Base-by-base conservation (phyloP, 2,888 invertebrate genomes). In the Fissipunctia ypsillon region DNA sequence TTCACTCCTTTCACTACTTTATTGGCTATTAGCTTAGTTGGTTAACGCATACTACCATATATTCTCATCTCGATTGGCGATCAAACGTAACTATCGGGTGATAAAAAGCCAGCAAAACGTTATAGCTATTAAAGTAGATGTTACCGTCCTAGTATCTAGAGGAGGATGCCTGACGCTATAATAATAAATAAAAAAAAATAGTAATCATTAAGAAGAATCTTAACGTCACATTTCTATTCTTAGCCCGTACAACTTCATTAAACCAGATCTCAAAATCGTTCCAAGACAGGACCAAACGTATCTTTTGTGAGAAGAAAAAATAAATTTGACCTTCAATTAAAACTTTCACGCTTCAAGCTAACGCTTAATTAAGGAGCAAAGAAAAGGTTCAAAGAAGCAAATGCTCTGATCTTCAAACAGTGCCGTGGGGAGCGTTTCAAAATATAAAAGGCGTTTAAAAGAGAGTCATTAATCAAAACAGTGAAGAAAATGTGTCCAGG, bases 401-500 rank as follows among this genome's bases (percentile, higher is more conserved):
- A 88, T 84, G 74, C 83, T 83, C 67, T 77, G 83, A 87, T 84
- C 84, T 78, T 88, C 86, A 82, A 84, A 80, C 73, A 81, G 80
- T 80, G 65, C 82, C 69, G 57, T 70, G n/a, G 82, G 80, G 81
- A 83, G 35, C 66, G 52, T 80, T 83, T 81, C 66, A 80, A 84
- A 83, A 83, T 73, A 87, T 84, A 88, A 87, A 90, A 88, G 85
- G 80, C 81, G 77, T 84, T 83, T 85, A 83, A 83, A 81, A 77
- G 67, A 70, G 76, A 79, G 76, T 82, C 85, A 87, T 90, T 89
- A 88, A 90, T 90, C 88, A 90, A 85, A 89, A 87, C 85, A 80
- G 77, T 68, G 64, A 70, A 70, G 78, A 76, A 80, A 81, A 77
- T 78, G 76, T 83, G 71, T 64, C 75, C 69, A 76, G 22, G 12